Evolutionary conservation across 2,888 invertebrate species (phyloP).

Genomic region (Eupithecia insigniata): DNA sequence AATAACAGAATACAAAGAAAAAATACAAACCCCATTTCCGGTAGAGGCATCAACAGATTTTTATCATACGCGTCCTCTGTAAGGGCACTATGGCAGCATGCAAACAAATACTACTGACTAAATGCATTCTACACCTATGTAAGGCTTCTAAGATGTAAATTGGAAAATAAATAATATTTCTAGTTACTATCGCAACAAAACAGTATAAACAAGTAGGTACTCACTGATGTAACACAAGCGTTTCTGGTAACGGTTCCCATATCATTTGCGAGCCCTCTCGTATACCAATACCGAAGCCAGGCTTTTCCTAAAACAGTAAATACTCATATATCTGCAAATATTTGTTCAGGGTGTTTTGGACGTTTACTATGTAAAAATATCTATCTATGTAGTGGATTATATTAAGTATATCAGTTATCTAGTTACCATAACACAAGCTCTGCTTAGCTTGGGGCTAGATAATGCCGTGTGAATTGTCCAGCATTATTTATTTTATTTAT

Average conservation of each 20-base stretch:
- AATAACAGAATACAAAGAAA: slow-evolving; percentile 19
- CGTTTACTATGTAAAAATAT: too few relatives aligned
- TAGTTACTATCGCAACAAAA: background rate
- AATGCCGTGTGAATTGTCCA: too few relatives aligned
- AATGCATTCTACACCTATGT: slow-evolving; percentile 44
- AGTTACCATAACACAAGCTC: too few relatives aligned
- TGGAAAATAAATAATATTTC: background rate
- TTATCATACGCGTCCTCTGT: slow-evolving; percentile 70
- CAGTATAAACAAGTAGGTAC: slow-evolving; percentile 40
- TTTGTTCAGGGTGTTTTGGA: too few relatives aligned
- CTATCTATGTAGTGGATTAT: too few relatives aligned
- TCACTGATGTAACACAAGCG: slow-evolving; percentile 65
- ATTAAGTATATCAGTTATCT: too few relatives aligned
- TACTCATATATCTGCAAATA: too few relatives aligned
- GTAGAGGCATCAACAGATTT: slow-evolving; percentile 67
- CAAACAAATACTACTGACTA: slow-evolving; percentile 79
- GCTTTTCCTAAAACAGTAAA: slow-evolving; percentile 84
- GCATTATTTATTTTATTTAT: too few relatives aligned
- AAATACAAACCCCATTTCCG: slow-evolving; percentile 78
- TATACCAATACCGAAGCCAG: slow-evolving; percentile 87
- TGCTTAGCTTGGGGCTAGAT: too few relatives aligned
- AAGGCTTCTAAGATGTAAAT: slow-evolving; percentile 2
- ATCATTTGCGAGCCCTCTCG: slow-evolving; percentile 87
- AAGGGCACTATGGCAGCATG: slow-evolving; percentile 77
- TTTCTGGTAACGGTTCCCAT: slow-evolving; percentile 81